phyloP scores from a whole-genome alignment of 2,113 vertebrate genomes.

The Semnornis frantzii region DNA sequence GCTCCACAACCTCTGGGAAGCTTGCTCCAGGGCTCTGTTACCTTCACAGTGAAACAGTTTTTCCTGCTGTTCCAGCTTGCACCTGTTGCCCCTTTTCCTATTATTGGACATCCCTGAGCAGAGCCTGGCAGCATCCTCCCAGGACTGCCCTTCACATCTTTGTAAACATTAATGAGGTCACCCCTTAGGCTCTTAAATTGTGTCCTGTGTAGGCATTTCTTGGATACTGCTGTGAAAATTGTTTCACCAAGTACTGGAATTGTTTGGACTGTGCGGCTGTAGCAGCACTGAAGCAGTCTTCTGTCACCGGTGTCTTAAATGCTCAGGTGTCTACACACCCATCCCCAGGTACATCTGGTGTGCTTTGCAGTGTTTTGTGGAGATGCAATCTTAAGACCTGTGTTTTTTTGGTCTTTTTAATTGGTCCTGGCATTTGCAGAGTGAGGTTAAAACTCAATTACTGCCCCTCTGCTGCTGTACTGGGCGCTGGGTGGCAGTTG shows the following conservation, averaged over 20 bases:
- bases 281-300: neutral
- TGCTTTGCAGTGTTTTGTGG: neutral
- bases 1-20: no score
- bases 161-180: no score
- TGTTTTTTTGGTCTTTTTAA: neutral
- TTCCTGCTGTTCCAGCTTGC: no score
- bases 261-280: neutral
- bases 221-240: neutral
- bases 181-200: neutral
- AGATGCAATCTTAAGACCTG: neutral
- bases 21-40: no score
- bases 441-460: neutral
- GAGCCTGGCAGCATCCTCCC: no score
- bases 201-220: neutral
- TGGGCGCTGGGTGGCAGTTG: neutral
- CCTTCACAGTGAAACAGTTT: no score
- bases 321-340: neutral
- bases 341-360: neutral
- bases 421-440: neutral
- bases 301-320: neutral
- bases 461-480: neutral
- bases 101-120: no score
- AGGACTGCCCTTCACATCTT: no score
- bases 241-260: neutral
- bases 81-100: no score